Percentiles rank a stretch among this genome's conserved stretches.
Conservation (phyloP, 2,888 invertebrate genomes). For the Andrena chrysosceles region DNA sequence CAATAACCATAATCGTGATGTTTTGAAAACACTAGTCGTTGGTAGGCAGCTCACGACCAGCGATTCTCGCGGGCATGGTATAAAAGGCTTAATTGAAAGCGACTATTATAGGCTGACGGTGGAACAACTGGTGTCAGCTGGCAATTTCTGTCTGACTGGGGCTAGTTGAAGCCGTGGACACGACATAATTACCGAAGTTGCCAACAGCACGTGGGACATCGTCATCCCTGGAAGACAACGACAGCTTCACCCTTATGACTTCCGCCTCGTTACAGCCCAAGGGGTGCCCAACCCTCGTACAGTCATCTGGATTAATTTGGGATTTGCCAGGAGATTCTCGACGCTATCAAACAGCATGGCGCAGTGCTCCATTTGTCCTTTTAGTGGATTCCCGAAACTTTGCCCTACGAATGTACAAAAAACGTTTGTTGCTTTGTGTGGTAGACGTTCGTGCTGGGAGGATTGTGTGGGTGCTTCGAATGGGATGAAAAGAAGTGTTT, state of each 20-base stretch:
- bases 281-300: constrained; percentile 14
- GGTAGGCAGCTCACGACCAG: constrained; percentile 9
- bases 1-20: constrained; percentile 48
- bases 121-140: constrained; percentile 58
- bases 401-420: constrained; percentile 9
- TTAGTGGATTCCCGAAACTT: constrained; percentile 6
- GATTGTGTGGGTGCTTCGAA: constrained; percentile 27
- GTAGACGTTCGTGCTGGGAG: constrained; percentile 13
- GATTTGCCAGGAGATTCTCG: constrained; percentile 19
- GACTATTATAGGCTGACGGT: constrained; percentile 29
- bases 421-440: constrained; percentile 1
- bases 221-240: constrained; percentile 61
- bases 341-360: not conserved
- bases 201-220: constrained; percentile 64
- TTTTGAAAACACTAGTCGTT: constrained; percentile 39
- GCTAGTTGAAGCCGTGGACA: constrained; percentile 68
- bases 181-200: constrained; percentile 76
- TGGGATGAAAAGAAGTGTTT: constrained; percentile 30
- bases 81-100: constrained; percentile 70
- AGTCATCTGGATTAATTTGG: constrained; percentile 56
- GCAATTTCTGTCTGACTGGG: constrained; percentile 70
- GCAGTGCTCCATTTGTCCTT: not conserved
- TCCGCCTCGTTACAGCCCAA: constrained; percentile 59
- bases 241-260: constrained; percentile 65
- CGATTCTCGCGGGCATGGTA: constrained; percentile 24